Evolutionary conservation across 2,113 vertebrate genomes (phyloP), one percentile per base, ranked within the genome.

Genomic region (Athene noctua): DNA sequence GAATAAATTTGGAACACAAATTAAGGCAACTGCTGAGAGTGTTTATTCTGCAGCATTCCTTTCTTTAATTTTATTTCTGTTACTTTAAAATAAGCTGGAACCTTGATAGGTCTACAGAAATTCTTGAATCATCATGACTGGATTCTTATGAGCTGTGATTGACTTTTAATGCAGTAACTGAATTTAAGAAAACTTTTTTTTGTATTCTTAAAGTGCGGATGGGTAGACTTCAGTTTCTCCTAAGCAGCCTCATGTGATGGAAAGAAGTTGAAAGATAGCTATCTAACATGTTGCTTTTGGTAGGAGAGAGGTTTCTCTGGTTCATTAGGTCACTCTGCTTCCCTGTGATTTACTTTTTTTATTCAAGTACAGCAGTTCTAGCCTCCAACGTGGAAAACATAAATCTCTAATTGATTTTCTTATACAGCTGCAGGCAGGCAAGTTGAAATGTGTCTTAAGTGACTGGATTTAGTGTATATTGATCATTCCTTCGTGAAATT

Each of bases 331-430:
- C 44, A 29, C 14, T 63, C 61, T n/a, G 29, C 52, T 22, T 84
- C 29, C 32, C 54, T 22, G 21, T 86, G 40, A 73, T 79, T 93
- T 71, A 17, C 2, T 38, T 52, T 70, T 34, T 11, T 19, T 80
- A 1, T 81, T 92, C 40, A 67, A 70, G 18, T 42, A 23, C 34
- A 62, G 25, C 26, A 88, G 8, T 84, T 92, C 61, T n/a, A 57
- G 83, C 51, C 34, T 88, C 49, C 34, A 47, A 75, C 89, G 72
- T 63, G 47, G 27, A 70, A 87, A 89, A 73, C 67, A 44, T 81
- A 91, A 92, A 85, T 89, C 42, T 94, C 34, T 82, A 59, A 90
- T 90, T 89, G 81, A 92, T 95, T 91, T 78, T 77, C 23, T 86
- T 73, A 46, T 4, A 66, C 30, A 91, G 42, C 46, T 65, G 22